A percentile compares a stretch with the other conserved stretches of the same genome.
Conservation (phyloP, 2,797 vertebrate genomes). For the Pachyuromys duprasi region DNA sequence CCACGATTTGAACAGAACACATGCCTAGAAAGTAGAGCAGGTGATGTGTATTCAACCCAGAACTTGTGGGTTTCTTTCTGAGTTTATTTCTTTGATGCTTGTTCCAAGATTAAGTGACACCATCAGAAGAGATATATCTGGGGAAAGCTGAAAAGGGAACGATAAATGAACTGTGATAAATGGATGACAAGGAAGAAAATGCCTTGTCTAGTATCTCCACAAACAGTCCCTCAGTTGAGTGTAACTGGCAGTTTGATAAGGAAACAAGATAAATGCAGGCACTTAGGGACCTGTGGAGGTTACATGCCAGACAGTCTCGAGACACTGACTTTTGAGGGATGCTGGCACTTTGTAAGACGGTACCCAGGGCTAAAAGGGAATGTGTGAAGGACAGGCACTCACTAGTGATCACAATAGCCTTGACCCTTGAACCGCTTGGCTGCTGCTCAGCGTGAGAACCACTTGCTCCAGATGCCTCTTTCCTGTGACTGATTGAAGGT, state of each 20-base stretch:
- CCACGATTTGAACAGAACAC: neutral
- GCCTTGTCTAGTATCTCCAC: neutral
- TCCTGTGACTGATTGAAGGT: neutral
- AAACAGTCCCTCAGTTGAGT: neutral
- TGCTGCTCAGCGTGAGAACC: conserved; percentile 15
- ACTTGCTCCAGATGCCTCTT: neutral
- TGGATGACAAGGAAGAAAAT: neutral
- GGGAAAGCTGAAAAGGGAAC: neutral
- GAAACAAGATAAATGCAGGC: too few relatives aligned
- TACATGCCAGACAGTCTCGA: neutral
- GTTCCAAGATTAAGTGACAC: neutral
- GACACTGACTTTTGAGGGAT: accelerated
- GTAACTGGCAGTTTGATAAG: neutral
- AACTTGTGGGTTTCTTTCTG: neutral
- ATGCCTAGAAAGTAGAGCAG: neutral
- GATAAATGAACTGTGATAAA: neutral
- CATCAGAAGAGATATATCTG: neutral
- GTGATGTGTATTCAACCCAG: neutral
- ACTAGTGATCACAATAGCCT: neutral
- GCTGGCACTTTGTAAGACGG: neutral
- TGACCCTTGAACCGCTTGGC: neutral
- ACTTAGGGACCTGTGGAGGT: neutral
- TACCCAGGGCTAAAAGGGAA: too few relatives aligned
- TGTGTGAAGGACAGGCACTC: neutral
- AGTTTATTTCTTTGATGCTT: neutral